Evolutionary conservation across 2,888 invertebrate species (phyloP).

Genomic region (Yponomeuta cagnagella): DNA sequence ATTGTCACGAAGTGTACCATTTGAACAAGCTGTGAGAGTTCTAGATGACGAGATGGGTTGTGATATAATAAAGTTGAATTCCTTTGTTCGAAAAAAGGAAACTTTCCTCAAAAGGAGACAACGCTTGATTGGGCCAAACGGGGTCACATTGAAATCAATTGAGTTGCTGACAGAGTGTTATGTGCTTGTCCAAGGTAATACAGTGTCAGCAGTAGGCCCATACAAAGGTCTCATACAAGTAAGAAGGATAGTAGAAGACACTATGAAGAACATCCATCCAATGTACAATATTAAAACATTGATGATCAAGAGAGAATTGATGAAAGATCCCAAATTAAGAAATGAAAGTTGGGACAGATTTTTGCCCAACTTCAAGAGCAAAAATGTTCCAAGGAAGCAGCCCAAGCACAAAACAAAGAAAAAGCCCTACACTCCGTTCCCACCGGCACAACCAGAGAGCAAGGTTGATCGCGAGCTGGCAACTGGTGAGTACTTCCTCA

Average conservation of each 20-base stretch:
- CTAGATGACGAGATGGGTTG: constrained; percentile 93
- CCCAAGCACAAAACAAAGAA: constrained; percentile 92
- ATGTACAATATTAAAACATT: constrained; percentile 98
- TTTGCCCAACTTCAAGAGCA: constrained; percentile 92
- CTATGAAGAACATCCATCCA: constrained; percentile 99
- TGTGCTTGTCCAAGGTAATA: constrained; percentile 97
- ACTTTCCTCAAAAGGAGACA: constrained; percentile 97
- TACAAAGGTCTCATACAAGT: constrained; percentile 92
- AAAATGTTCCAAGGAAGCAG: constrained; percentile 92
- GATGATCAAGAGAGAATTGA: constrained; percentile 97
- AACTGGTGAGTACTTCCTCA: constrained; percentile 98
- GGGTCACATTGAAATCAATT: constrained; percentile 97
- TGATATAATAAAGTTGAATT: constrained; percentile 98
- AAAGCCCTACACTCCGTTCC: constrained; percentile 98
- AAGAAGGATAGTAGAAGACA: constrained; percentile 93
- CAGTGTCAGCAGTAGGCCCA: constrained; percentile 97
- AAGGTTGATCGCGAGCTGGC: constrained; percentile 95
- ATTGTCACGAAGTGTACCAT: constrained; percentile 95
- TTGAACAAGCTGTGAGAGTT: constrained; percentile 93
- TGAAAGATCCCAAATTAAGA: constrained; percentile 93
- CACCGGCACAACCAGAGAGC: constrained; percentile 93
- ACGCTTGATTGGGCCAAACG: constrained; percentile 96
- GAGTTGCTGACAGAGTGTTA: constrained; percentile 97
- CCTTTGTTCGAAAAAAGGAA: constrained; percentile 91
- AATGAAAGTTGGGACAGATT: constrained; percentile 98